Evolutionary conservation across 2,888 invertebrate genomes (phyloP), one percentile per base, ranked within the genome.

Genomic region (Meteorus cinctellus): DNA sequence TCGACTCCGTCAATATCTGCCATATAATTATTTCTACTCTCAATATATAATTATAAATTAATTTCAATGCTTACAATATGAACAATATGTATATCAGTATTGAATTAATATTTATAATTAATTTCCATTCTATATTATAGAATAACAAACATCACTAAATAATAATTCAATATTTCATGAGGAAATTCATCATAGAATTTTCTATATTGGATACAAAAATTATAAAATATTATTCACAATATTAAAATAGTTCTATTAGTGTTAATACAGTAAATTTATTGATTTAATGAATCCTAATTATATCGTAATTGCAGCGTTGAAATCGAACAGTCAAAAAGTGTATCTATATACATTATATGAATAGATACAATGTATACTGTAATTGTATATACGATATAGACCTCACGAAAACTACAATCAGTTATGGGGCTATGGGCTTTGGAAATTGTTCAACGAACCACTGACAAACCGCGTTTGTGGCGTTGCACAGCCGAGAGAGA

Each of bases 381-480:
- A 48, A 48, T 48, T 48, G 48, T 48, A 48, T 48, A 48, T 41
- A 41, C 41, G n/a, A 48, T 48, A 48, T 16, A 48, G 16, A 48
- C 48, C n/a, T 48, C 16, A 48, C n/a, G 48, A 48, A 27, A 19
- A 60, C 27, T 27, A 60, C 24, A 60, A 59, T 48, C 59, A 70
- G 59, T 70, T 60, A 55, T 41, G 55, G 29, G 55, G n/a, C 14
- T 62, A 60, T 71, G 71, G 41, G 34, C 27, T 27, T 62, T 36
- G 16, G 69, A 69, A 74, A 69, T 69, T 63, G 69, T 74, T 69
- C 34, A 74, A 69, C 55, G 69, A 69, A 74, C 63, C 63, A 59
- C 74, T 27, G 45, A 62, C 63, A 63, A 74, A 69, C 63, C 69
- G 34, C 31, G 69, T 74, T 74, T 69, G 45, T 48, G 69, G 63